Base-by-base conservation (phyloP, 2,113 vertebrate genomes). In the Oreochromis niloticus region DNA sequence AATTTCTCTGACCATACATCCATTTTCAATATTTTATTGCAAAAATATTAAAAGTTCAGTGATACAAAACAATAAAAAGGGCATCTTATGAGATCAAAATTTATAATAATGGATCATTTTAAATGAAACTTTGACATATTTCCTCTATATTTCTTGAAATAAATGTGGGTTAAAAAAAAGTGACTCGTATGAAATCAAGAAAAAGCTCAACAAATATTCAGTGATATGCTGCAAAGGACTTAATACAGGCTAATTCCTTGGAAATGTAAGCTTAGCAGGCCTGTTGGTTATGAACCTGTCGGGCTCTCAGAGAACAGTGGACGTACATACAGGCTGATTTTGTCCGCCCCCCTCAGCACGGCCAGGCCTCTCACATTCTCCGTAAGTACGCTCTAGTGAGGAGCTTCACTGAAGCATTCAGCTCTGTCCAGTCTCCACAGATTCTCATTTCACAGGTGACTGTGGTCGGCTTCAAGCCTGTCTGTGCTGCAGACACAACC, bases 371-470 rank as follows among this genome's bases (percentile, higher is more conserved):
- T 94, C 93, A 86, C 91, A 94, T 91, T 93, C 94, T 92, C 92
- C 86, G 88, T 88, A 89, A 91, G 92, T 86, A 83, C 81, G 94
- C 92, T 91, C 94, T 91, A 78, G 91, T 94, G 94, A 95, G 93
- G 85, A 90, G 92, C 92, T 87, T 86, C 92, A 90, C 80, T 46
- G 91, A 59, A 95, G 94, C 95, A 59, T 94, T 96, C 94, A 96
- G 91, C 87, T 94, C 90, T 93, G 93, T 93, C 95, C 90, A 34
- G 86, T 88, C 94, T 93, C 91, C 94, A 95, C 93, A 93, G 90
- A 95, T 96, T 96, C 95, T 95, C 95, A 96, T 96, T 96, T 96
- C 96, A 96, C 95, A 95, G 94, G 94, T 96, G 95, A 95, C 94
- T 96, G 95, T 95, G 93, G 95, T 93, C 91, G 87, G 89, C 93